Percentiles rank a stretch among this genome's conserved stretches.
phyloP scores from a whole-genome alignment of 2,888 invertebrate genomes.

The Oasisia sp. region DNA sequence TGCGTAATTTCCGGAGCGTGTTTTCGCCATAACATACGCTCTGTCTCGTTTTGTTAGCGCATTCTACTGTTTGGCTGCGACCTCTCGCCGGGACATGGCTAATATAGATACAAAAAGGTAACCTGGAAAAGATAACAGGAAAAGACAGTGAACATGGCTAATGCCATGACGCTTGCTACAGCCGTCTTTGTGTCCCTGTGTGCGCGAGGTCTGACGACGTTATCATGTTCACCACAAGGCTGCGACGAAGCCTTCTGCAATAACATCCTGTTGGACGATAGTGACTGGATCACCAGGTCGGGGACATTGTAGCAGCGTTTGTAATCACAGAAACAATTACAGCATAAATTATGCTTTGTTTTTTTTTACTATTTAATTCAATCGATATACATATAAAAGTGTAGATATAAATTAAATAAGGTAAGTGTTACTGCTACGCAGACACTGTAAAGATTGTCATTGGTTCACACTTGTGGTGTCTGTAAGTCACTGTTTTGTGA shows the following conservation, averaged over 20 bases:
- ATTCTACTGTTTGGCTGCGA: not conserved
- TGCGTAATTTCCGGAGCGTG: not conserved
- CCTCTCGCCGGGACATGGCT: not conserved
- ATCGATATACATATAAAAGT: too few species aligned
- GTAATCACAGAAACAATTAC: too few species aligned
- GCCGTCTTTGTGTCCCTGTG: not conserved
- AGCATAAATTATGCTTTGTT: too few species aligned
- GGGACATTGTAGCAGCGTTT: not conserved
- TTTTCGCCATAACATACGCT: not conserved
- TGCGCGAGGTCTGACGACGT: not conserved
- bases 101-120: too few species aligned
- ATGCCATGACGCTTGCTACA: not conserved
- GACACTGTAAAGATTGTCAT: too few species aligned
- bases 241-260: not conserved
- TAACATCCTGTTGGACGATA: not conserved
- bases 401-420: too few species aligned
- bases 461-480: too few species aligned
- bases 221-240: not conserved
- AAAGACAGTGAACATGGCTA: not conserved
- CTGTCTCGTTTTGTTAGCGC: not conserved
- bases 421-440: too few species aligned
- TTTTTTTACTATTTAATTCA: too few species aligned
- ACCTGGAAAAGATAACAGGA: too few species aligned
- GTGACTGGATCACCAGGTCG: not conserved
- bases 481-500: too few species aligned